These are phyloP conservation scores for Lethenteron reissneri DNA, from an alignment of 2,113 vertebrate genomes.

Conservation along the genomic window DNA sequence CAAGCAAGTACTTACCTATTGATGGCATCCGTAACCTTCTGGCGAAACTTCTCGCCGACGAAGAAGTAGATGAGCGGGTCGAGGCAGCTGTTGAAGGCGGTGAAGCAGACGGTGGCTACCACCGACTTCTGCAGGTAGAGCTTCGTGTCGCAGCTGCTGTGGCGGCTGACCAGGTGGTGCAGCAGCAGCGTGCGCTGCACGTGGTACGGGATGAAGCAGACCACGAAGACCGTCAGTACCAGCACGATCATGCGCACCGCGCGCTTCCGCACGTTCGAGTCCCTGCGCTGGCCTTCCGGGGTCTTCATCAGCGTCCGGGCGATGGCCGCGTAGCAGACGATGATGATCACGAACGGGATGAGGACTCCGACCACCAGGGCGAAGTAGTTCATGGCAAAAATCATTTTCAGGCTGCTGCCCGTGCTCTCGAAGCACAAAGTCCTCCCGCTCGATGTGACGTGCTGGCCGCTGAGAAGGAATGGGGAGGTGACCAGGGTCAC, in stretches of 20 bases:
- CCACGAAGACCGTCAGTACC: background rate
- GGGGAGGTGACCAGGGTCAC: constrained; percentile 43
- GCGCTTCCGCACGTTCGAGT: too few species aligned
- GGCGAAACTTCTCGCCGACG: background rate
- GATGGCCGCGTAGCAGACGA: constrained; percentile 18
- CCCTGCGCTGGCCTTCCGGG: too few species aligned
- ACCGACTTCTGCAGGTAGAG: background rate
- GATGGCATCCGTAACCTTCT: too few species aligned
- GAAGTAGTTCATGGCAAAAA: constrained; percentile 21
- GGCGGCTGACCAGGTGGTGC: too few species aligned
- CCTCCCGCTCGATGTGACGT: constrained; percentile 16
- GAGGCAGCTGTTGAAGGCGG: constrained; percentile 1
- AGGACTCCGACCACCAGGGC: constrained; percentile 22
- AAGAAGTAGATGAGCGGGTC: constrained; percentile 6
- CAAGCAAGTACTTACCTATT: too few species aligned
- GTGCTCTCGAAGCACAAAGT: constrained; percentile 59
- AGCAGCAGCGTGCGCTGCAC: background rate
- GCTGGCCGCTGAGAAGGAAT: constrained; percentile 32
- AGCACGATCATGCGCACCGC: background rate
- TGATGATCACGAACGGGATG: constrained; percentile 23
- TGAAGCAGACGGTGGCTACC: background rate
- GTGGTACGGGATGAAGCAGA: constrained; percentile 3
- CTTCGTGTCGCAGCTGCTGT: background rate
- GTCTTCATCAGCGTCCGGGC: too few species aligned
- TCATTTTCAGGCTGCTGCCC: too few species aligned